These are phyloP conservation scores for Polydrusus pterygomalis DNA, from an alignment of 2,888 invertebrate genomes.

Conservation along the genomic window DNA sequence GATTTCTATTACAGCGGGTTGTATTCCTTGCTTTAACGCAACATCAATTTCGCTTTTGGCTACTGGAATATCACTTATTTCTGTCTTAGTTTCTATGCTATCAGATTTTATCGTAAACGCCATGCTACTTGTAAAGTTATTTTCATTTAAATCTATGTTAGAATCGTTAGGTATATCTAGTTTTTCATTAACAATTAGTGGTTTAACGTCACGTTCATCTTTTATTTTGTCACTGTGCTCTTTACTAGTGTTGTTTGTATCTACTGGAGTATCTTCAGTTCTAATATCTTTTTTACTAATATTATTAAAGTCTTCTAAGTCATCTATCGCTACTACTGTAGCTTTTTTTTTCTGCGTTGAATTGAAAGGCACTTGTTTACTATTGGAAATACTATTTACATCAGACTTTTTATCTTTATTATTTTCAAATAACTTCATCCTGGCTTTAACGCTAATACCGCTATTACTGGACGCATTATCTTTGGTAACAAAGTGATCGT, in stretches of 20 bases:
- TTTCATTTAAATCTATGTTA: constrained; percentile 43
- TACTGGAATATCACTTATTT: background rate
- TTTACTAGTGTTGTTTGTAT: constrained; percentile 25
- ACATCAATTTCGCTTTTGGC: background rate
- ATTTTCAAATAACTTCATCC: constrained; percentile 70
- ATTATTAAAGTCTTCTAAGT: constrained; percentile 58
- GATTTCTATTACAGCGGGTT: constrained; percentile 38
- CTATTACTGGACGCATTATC: constrained; percentile 62
- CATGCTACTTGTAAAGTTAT: constrained; percentile 35
- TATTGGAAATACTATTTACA: constrained; percentile 44
- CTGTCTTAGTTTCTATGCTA: constrained; percentile 18
- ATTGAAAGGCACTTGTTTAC: constrained; percentile 45
- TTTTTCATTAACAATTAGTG: constrained; percentile 37
- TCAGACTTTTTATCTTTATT: constrained; percentile 59
- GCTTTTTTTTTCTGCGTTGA: constrained; percentile 43
- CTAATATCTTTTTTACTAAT: constrained; percentile 50
- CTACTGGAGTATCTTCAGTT: constrained; percentile 28
- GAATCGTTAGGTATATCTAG: constrained; percentile 37
- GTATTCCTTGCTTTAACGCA: background rate
- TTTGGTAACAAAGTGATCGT: constrained; percentile 69
- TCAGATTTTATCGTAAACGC: constrained; percentile 27
- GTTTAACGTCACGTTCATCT: constrained; percentile 4
- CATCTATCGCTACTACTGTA: constrained; percentile 54
- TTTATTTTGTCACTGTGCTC: constrained; percentile 22
- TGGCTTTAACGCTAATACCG: constrained; percentile 66